phyloP scores from a whole-genome alignment of 2,113 vertebrate genomes.

The Pachyramphus minor region DNA sequence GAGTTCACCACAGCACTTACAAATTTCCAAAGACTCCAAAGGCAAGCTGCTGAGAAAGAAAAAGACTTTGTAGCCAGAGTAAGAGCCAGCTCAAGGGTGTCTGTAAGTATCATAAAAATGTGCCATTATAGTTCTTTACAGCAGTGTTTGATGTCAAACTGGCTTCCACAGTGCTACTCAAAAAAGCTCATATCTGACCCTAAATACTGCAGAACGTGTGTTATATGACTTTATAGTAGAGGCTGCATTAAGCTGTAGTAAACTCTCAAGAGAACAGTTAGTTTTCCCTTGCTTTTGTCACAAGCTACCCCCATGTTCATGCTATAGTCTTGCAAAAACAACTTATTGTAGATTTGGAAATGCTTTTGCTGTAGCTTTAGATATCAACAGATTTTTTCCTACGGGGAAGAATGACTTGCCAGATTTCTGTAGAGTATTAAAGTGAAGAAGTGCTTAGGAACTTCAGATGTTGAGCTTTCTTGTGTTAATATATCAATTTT shows the following conservation, averaged over 20 bases:
- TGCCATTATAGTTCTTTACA: neutral
- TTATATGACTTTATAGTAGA: neutral
- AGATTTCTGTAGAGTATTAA: neutral
- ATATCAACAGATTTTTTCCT: neutral
- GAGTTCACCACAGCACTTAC: conserved; percentile 89
- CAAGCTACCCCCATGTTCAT: neutral
- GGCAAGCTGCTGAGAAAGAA: conserved; percentile 90
- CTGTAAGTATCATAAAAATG: conserved; percentile 76
- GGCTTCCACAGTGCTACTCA: neutral
- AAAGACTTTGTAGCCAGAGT: conserved; percentile 94
- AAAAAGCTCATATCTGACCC: neutral
- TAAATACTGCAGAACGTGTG: neutral
- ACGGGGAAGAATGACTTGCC: neutral
- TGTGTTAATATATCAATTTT: neutral
- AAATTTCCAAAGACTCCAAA: conserved; percentile 89
- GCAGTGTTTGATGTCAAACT: neutral
- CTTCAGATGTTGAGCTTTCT: neutral
- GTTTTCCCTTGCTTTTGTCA: neutral
- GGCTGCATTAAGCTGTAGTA: neutral
- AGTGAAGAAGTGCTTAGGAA: neutral
- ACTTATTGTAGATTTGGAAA: neutral
- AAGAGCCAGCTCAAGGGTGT: conserved; percentile 89
- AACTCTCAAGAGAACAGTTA: neutral
- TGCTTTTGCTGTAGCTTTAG: neutral
- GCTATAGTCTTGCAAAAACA: neutral